These are phyloP conservation scores for Phlogophora meticulosa DNA, from an alignment of 2,888 invertebrate genomes.

Conservation along the genomic window DNA sequence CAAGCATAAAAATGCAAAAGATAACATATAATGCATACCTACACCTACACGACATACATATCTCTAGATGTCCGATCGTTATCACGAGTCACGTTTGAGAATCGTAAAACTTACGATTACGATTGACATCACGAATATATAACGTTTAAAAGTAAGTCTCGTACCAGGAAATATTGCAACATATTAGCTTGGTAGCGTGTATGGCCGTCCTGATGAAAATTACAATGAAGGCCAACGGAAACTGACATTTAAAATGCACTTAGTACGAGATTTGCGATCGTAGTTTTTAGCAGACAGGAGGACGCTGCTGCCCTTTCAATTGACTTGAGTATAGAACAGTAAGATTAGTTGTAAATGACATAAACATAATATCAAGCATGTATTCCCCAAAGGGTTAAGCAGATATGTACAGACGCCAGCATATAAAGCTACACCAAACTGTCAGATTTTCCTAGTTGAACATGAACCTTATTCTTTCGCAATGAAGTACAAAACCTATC, in stretches of 20 bases:
- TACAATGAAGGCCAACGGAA: neutral
- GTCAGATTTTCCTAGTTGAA: no score
- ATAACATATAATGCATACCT: slow-evolving; percentile 18
- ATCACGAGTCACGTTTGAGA: slow-evolving; percentile 30
- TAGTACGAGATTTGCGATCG: no score
- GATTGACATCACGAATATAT: slow-evolving; percentile 22
- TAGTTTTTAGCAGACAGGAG: neutral
- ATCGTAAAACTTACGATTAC: slow-evolving; percentile 28
- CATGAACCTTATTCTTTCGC: no score
- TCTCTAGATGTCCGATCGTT: slow-evolving; percentile 9
- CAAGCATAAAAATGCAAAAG: slow-evolving; percentile 38
- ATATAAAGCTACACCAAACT: no score
- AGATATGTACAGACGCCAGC: no score
- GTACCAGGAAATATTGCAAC: slow-evolving; percentile 26
- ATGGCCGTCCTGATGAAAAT: neutral
- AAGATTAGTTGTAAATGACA: no score
- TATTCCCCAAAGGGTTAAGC: no score
- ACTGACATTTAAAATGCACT: neutral
- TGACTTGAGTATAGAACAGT: neutral
- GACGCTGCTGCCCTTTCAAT: neutral
- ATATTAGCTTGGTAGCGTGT: neutral
- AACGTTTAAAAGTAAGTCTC: slow-evolving; percentile 25
- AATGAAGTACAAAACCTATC: no score
- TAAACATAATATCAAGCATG: no score
- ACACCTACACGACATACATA: slow-evolving; percentile 12